Conservation (phyloP, 2,113 vertebrate genomes). For the Grus americana region DNA sequence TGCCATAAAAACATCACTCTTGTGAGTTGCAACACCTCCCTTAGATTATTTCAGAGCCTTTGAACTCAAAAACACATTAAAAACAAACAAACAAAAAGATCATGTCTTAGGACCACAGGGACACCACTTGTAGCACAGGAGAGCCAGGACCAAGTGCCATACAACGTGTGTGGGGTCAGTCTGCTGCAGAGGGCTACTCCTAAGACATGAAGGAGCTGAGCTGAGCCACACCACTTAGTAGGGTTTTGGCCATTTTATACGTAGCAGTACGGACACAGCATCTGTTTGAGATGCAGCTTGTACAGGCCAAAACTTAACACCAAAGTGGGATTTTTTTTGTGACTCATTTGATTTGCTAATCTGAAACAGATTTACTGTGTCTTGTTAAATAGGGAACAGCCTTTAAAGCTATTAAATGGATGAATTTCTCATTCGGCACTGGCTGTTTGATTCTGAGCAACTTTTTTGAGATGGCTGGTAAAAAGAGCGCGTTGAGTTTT, state of each 20-base stretch:
- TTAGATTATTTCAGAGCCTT: neutral
- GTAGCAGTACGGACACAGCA: neutral
- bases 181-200: neutral
- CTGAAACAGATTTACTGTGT: constrained; percentile 46
- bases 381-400: constrained; percentile 19
- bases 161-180: neutral
- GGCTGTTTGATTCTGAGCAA: constrained; percentile 23
- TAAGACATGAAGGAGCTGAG: neutral
- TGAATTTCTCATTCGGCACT: constrained; percentile 4
- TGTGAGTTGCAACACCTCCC: neutral
- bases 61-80: neutral
- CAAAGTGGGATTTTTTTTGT: neutral
- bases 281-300: constrained; percentile 8
- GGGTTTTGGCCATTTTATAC: neutral
- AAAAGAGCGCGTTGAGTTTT: neutral
- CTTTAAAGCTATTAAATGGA: constrained; percentile 45
- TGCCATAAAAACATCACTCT: neutral
- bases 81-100: neutral
- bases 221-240: neutral
- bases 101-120: neutral
- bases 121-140: neutral
- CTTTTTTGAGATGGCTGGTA: constrained; percentile 15
- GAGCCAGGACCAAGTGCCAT: neutral
- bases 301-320: constrained; percentile 15
- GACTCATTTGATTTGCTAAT: constrained; percentile 40